These are phyloP conservation scores for Apamea crenata DNA, from an alignment of 2,888 invertebrate species.

Conservation along the genomic window DNA sequence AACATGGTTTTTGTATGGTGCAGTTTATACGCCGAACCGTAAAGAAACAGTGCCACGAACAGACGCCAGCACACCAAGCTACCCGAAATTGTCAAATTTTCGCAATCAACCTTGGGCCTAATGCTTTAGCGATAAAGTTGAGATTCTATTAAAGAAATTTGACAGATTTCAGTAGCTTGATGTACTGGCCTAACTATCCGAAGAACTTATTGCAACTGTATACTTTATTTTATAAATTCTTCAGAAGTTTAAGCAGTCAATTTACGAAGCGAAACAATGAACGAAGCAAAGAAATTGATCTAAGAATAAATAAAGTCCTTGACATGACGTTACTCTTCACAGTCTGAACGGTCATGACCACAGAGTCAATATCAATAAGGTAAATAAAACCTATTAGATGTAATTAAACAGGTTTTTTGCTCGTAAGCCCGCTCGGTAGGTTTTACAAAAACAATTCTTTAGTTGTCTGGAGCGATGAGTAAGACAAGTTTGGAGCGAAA, in stretches of 20 bases:
- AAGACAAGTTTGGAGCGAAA: conserved; percentile 11
- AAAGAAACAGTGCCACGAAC: no score
- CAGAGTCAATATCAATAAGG: conserved; percentile 20
- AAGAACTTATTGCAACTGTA: background rate
- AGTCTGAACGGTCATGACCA: conserved; percentile 15
- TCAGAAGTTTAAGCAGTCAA: background rate
- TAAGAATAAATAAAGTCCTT: conserved; percentile 18
- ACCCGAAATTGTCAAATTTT: no score
- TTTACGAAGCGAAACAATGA: conserved; percentile 8
- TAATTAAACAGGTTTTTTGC: conserved; percentile 46
- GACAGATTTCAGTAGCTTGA: no score
- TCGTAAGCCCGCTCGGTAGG: conserved; percentile 15
- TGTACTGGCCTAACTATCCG: background rate
- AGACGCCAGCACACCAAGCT: no score
- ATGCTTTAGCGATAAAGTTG: no score
- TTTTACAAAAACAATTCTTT: conserved; percentile 29
- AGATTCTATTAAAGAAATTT: no score
- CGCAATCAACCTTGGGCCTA: no score
- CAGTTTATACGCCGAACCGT: background rate
- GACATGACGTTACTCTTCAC: conserved; percentile 22
- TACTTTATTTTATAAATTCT: background rate
- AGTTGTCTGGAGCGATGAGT: conserved; percentile 27
- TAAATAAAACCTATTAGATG: conserved; percentile 24
- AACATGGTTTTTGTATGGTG: no score
- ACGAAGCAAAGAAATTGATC: background rate